These are phyloP conservation scores for Lycaena phlaeas DNA, from an alignment of 2,888 invertebrate species.

Conservation along the genomic window DNA sequence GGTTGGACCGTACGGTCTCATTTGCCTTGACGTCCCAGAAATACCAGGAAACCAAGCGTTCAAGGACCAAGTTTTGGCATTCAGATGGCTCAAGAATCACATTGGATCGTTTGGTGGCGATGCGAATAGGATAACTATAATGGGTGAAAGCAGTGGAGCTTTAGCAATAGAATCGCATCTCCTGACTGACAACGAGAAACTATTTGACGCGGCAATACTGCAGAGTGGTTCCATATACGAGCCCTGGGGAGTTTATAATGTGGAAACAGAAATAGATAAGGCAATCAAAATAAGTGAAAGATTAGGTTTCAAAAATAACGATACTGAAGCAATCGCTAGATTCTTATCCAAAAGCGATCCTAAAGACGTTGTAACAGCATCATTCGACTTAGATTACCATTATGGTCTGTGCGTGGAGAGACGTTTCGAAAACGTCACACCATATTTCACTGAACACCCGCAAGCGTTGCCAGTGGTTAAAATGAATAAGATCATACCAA, in stretches of 20 bases:
- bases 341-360: not conserved
- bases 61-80: slow-evolving; percentile 37
- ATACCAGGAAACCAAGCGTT: slow-evolving; percentile 42
- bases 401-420: slow-evolving; percentile 3
- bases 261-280: not conserved
- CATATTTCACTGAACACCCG: not conserved
- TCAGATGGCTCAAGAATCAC: slow-evolving; percentile 39
- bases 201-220: slow-evolving; percentile 36
- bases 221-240: slow-evolving; percentile 32
- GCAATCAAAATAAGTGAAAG: slow-evolving; percentile 1
- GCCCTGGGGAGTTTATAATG: slow-evolving; percentile 4
- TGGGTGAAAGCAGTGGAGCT: slow-evolving; percentile 40
- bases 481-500: not conserved
- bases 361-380: not conserved
- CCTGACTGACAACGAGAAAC: slow-evolving; percentile 27
- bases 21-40: slow-evolving; percentile 34
- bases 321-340: not conserved
- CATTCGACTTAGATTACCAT: not conserved
- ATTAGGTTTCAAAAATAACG: not conserved
- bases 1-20: slow-evolving; percentile 13
- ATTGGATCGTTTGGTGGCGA: slow-evolving; percentile 43
- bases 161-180: slow-evolving; percentile 33
- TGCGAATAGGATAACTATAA: slow-evolving; percentile 32
- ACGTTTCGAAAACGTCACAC: slow-evolving; percentile 1
- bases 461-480: not conserved